phyloP scores from a whole-genome alignment of 2,888 invertebrate genomes.

The Eupsilia transversa region DNA sequence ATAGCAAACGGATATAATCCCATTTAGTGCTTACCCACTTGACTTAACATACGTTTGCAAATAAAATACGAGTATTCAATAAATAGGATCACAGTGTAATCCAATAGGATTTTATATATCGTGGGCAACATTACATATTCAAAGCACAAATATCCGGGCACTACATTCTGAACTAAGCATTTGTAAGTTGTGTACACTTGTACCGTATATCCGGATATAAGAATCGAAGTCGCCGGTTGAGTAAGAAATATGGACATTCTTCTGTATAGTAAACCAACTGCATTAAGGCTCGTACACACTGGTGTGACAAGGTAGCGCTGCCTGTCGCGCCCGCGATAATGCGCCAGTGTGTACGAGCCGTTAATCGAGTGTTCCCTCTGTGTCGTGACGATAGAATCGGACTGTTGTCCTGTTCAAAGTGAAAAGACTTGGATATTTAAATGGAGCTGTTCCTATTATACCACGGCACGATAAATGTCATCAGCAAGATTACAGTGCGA shows the following conservation, averaged over 20 bases:
- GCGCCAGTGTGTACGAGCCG: too few relatives aligned
- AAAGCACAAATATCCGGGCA: slow-evolving; percentile 52
- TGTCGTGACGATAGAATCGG: not conserved
- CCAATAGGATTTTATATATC: slow-evolving; percentile 44
- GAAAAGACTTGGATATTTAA: slow-evolving; percentile 11
- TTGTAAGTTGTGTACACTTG: slow-evolving; percentile 38
- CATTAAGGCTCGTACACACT: too few relatives aligned
- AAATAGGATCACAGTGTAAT: slow-evolving; percentile 42
- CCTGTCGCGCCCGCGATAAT: too few relatives aligned
- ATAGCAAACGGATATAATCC: slow-evolving; percentile 4
- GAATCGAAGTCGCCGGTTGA: slow-evolving; percentile 26
- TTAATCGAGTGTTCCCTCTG: not conserved
- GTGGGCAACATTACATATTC: slow-evolving; percentile 48
- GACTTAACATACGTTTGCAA: slow-evolving; percentile 37
- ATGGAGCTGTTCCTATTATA: not conserved
- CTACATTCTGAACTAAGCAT: slow-evolving; percentile 31
- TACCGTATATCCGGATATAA: slow-evolving; percentile 36
- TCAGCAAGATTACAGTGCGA: not conserved
- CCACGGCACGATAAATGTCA: not conserved
- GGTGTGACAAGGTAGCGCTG: too few relatives aligned
- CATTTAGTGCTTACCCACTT: slow-evolving; percentile 27
- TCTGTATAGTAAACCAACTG: slow-evolving; percentile 12
- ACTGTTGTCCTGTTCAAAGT: slow-evolving; percentile 6
- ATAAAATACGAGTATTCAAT: slow-evolving; percentile 51
- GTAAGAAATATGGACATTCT: slow-evolving; percentile 38